Base-by-base conservation (phyloP, 2,797 vertebrate genomes). In the Brotogeris chrysoptera region DNA sequence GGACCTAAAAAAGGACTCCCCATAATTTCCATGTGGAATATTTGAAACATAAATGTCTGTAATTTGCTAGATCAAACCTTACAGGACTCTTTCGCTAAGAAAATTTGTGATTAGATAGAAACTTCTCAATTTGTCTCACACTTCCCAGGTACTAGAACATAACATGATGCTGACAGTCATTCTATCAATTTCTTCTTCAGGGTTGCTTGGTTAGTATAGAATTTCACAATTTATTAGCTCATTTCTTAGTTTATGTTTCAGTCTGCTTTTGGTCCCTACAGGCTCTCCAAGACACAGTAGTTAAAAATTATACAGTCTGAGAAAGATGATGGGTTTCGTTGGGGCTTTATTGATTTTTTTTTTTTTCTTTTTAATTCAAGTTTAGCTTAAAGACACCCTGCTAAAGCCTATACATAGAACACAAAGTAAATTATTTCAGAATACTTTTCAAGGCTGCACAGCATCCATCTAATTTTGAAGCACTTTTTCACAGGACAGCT, bases 1-100 rank as follows among this genome's bases (percentile, higher is more conserved):
- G 34, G 9, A 7, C 16, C 6, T 59, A 34, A 69, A 55, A 92
- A 65, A 17, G 0, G 0, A 10, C 3, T n/a, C 63, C 7, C 4
- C 1, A 23, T 39, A 30, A 55, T 36, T 84, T 55, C 64, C 2
- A 44, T 14, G 25, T 36, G 10, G 32, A 87, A 77, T 59, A 28
- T 2, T 64, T 84, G 44, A 53, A 52, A 15, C 11, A 73, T 12
- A 49, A 41, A 14, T 41, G 2, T 38, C 41, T n/a, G 11, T n/a
- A 73, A 27, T 39, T 68, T 71, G 66, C 16, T 21, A 34, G 21
- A 77, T 82, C n/a, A 61, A 34, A 60, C 71, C 27, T 70, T 23
- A 70, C 5, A 47, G 4, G 84, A 34, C 12, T 79, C n/a, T 59
- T 24, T 86, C 25, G 14, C 9, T 63, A 74, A 82, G 23, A 34